A percentile compares a stretch with the other conserved stretches of the same genome.
These are phyloP conservation scores for Tiaroga cobitis DNA, from an alignment of 2,797 vertebrate genomes.

Conservation along the genomic window DNA sequence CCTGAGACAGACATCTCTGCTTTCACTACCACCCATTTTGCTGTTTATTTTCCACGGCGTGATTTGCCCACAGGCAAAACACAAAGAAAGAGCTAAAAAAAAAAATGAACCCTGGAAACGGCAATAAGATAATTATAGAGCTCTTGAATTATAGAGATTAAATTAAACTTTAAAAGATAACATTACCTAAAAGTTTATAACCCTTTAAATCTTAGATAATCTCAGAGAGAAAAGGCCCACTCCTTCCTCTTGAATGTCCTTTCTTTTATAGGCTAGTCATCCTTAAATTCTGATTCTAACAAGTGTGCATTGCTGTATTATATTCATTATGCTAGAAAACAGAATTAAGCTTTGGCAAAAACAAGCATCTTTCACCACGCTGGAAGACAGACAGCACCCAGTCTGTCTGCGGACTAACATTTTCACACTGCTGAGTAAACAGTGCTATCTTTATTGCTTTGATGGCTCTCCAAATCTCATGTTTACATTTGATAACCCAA, in stretches of 20 bases:
- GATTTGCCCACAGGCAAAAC: slow-evolving; percentile 8
- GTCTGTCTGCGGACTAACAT: slow-evolving; percentile 56
- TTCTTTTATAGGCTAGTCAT: background rate
- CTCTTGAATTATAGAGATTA: slow-evolving; percentile 6
- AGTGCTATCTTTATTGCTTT: slow-evolving; percentile 75
- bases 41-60: slow-evolving; percentile 10
- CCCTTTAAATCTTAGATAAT: background rate
- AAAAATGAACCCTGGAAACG: background rate
- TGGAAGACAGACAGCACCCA: slow-evolving; percentile 50
- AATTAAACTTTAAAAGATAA: slow-evolving; percentile 13
- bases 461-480: slow-evolving; percentile 74
- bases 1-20: background rate
- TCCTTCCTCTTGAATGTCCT: background rate
- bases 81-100: slow-evolving; percentile 25
- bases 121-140: slow-evolving; percentile 3
- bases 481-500: slow-evolving; percentile 76
- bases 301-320: background rate
- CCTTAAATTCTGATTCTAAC: background rate
- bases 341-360: slow-evolving; percentile 8
- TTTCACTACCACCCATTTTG: slow-evolving; percentile 28
- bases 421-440: slow-evolving; percentile 76
- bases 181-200: slow-evolving; percentile 2
- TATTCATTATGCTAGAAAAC: background rate
- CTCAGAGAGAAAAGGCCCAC: background rate
- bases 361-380: background rate